phyloP scores from a whole-genome alignment of 2,888 invertebrate species.

The Cancer borealis region DNA sequence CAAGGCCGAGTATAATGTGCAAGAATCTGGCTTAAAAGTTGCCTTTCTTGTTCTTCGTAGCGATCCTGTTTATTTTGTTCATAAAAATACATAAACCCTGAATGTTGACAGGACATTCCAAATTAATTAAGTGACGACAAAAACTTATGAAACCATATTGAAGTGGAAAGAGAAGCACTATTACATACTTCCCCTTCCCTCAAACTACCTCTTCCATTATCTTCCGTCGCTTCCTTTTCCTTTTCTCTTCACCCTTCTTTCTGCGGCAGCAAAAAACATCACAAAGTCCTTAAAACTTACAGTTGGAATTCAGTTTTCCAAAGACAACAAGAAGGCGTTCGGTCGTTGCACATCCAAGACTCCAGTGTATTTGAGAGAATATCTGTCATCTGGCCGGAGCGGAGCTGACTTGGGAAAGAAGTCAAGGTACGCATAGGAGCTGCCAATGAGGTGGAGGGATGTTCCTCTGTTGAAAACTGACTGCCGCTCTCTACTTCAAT shows the following conservation, averaged over 20 bases:
- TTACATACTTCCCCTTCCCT: neutral
- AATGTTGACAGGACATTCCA: neutral
- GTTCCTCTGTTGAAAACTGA: neutral
- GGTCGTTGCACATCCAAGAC: neutral
- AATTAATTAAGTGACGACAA: neutral
- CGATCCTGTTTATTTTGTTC: neutral
- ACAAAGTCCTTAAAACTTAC: constrained; percentile 13
- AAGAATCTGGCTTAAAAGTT: neutral
- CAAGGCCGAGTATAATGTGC: neutral
- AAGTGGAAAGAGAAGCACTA: neutral
- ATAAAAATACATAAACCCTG: neutral
- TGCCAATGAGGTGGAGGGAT: neutral
- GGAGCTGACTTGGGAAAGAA: neutral
- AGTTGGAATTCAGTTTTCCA: neutral
- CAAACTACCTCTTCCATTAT: neutral
- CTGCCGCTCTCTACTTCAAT: neutral
- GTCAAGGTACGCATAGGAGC: neutral
- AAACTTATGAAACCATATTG: neutral
- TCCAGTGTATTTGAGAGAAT: constrained; percentile 1
- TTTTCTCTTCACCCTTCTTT: neutral
- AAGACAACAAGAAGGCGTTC: constrained; percentile 21
- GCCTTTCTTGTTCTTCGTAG: neutral
- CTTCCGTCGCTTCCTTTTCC: neutral
- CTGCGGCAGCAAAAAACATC: neutral
- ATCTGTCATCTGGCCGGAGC: neutral